Percentiles rank a stretch among this genome's conserved stretches.
Evolutionary conservation across 2,797 vertebrate species (phyloP).

Genomic region (Sparus aurata): DNA sequence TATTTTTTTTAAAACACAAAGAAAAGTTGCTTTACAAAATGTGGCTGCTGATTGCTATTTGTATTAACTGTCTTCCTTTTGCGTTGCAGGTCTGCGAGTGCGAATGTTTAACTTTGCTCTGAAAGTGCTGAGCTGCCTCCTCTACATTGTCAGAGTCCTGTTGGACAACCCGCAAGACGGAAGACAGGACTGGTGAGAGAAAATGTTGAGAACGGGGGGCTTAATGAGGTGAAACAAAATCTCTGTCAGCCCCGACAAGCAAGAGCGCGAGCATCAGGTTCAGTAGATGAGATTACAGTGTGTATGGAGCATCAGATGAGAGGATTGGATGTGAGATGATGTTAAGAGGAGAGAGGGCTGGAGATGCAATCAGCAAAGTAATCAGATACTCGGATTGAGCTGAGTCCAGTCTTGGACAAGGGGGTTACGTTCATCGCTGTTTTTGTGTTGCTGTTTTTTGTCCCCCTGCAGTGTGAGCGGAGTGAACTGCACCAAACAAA

Average conservation of each 20-base stretch:
- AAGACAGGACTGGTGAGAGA: slow-evolving; percentile 84
- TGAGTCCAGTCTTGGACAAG: slow-evolving; percentile 4
- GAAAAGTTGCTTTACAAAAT: background rate
- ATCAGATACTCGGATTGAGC: slow-evolving; percentile 22
- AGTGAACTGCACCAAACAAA: slow-evolving; percentile 87
- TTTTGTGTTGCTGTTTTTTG: slow-evolving; percentile 6
- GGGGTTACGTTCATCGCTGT: slow-evolving; percentile 31
- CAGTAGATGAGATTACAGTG: slow-evolving; percentile 46
- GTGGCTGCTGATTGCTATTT: background rate
- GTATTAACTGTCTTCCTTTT: slow-evolving; percentile 15
- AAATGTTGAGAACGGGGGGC: slow-evolving; percentile 25
- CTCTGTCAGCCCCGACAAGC: slow-evolving; percentile 40
- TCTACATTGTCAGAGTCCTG: slow-evolving; percentile 90
- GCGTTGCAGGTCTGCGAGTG: slow-evolving; percentile 87
- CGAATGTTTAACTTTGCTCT: slow-evolving; percentile 91
- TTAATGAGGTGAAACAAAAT: slow-evolving; percentile 51
- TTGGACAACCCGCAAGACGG: slow-evolving; percentile 87
- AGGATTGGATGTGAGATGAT: slow-evolving; percentile 24
- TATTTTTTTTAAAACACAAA: no score
- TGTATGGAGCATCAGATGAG: slow-evolving; percentile 29
- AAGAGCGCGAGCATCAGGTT: slow-evolving; percentile 40
- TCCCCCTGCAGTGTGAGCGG: slow-evolving; percentile 76
- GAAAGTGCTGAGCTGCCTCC: slow-evolving; percentile 90
- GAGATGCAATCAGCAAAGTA: slow-evolving; percentile 30
- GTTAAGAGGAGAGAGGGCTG: background rate